Percentiles rank a stretch among this genome's conserved stretches.
These are phyloP conservation scores for Celastrina argiolus DNA, from an alignment of 2,888 invertebrate species.

Conservation along the genomic window DNA sequence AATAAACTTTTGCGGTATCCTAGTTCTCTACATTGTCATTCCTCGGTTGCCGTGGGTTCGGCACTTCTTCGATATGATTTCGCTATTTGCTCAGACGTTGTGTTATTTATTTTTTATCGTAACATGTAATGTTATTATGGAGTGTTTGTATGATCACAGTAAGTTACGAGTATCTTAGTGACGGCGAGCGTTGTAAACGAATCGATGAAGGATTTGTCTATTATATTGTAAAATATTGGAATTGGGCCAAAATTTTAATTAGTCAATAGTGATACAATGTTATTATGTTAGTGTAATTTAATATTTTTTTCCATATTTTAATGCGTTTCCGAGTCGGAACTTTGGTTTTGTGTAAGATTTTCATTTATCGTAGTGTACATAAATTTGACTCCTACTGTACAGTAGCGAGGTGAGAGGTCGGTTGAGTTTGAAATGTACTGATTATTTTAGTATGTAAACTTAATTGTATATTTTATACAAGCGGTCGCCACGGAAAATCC, in stretches of 20 bases:
- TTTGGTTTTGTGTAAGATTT: conserved; percentile 31
- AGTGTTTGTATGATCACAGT: neutral
- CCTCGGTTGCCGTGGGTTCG: conserved; percentile 43
- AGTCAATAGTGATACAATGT: conserved; percentile 60
- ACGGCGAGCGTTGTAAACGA: neutral
- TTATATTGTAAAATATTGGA: conserved; percentile 47
- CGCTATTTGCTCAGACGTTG: conserved; percentile 61
- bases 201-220: conserved; percentile 9
- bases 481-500: conserved; percentile 57
- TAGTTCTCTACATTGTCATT: conserved; percentile 42
- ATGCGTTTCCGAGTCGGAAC: conserved; percentile 28
- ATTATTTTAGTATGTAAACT: conserved; percentile 67
- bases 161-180: neutral
- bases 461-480: conserved; percentile 64
- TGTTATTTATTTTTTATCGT: conserved; percentile 63
- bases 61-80: conserved; percentile 38
- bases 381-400: conserved; percentile 43
- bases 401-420: conserved; percentile 50
- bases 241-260: conserved; percentile 72
- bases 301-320: conserved; percentile 25
- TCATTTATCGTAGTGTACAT: conserved; percentile 35
- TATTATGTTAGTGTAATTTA: conserved; percentile 29
- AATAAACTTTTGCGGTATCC: conserved; percentile 26
- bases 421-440: conserved; percentile 74
- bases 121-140: conserved; percentile 45